A percentile compares a stretch with the other conserved stretches of the same genome.
Evolutionary conservation across 2,888 invertebrate genomes (phyloP).

Genomic region (Ophion ventricosus): DNA sequence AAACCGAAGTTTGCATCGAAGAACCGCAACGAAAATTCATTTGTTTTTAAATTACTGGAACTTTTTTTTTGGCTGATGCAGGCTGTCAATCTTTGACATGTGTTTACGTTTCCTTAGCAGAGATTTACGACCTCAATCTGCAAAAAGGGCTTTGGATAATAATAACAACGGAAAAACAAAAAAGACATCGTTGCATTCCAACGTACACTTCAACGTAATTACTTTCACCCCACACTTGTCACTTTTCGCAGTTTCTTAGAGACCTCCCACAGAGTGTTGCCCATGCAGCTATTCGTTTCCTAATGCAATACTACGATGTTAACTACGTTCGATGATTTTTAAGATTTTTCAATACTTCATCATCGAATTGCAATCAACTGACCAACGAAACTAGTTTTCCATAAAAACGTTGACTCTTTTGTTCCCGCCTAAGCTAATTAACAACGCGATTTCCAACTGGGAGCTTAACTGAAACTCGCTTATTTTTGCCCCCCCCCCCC

Average conservation of each 20-base stretch:
- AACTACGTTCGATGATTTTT: not conserved
- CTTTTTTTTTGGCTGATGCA: not conserved
- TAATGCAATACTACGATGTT: not conserved
- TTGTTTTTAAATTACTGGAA: not conserved
- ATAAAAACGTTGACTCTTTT: not conserved
- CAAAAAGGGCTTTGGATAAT: not conserved
- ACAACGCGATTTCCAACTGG: not conserved
- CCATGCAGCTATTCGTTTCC: not conserved
- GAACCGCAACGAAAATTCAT: too few species aligned
- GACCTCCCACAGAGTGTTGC: not conserved
- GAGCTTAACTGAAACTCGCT: not conserved
- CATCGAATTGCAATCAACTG: not conserved
- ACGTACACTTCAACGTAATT: not conserved
- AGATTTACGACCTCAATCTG: not conserved
- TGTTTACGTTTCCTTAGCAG: not conserved
- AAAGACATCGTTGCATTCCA: not conserved
- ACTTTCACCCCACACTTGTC: not conserved
- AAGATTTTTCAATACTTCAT: not conserved
- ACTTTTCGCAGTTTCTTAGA: not conserved
- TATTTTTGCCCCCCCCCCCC: not conserved
- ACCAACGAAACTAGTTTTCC: not conserved
- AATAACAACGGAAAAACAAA: not conserved
- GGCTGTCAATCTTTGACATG: not conserved
- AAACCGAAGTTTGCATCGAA: not conserved
- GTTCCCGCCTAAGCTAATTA: not conserved